phyloP scores from a whole-genome alignment of 2,888 invertebrate species.

The Aproaerema taeniolella region DNA sequence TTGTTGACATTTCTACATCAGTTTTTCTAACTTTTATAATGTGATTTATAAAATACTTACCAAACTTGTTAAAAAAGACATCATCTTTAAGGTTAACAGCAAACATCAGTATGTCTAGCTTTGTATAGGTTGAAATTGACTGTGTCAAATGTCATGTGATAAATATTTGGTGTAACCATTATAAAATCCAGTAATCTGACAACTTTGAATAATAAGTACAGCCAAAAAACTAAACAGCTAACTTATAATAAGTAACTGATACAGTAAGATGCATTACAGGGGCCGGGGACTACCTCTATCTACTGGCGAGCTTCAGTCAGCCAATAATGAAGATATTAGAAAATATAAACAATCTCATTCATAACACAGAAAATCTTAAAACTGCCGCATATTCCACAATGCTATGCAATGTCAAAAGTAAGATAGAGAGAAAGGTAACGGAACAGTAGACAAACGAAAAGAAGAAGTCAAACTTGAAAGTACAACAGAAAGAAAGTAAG shows the following conservation, averaged over 20 bases:
- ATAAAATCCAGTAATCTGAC: too few species aligned
- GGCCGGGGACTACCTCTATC: conserved; percentile 46
- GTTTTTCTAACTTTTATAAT: too few species aligned
- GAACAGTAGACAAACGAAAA: conserved; percentile 35
- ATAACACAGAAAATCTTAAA: conserved; percentile 41
- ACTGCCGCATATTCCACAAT: conserved; percentile 75
- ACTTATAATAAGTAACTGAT: conserved; percentile 1
- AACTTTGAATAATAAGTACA: too few species aligned
- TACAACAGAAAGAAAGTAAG: conserved; percentile 35
- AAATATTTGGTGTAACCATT: too few species aligned
- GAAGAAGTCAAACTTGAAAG: conserved; percentile 34
- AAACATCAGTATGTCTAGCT: too few species aligned
- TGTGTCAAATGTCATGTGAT: too few species aligned
- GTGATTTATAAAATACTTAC: too few species aligned
- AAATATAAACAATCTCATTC: conserved; percentile 48
- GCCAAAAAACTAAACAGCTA: background rate
- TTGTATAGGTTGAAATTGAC: too few species aligned
- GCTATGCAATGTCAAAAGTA: conserved; percentile 66
- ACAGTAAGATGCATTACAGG: conserved; percentile 57
- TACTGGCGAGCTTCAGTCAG: conserved; percentile 46
- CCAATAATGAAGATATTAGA: conserved; percentile 40
- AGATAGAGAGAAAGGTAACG: conserved; percentile 47
- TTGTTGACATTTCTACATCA: too few species aligned
- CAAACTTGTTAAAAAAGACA: too few species aligned
- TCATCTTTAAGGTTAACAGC: too few species aligned